Evolutionary conservation across 2,113 vertebrate genomes (phyloP).

Genomic region (Pipa parva): DNA sequence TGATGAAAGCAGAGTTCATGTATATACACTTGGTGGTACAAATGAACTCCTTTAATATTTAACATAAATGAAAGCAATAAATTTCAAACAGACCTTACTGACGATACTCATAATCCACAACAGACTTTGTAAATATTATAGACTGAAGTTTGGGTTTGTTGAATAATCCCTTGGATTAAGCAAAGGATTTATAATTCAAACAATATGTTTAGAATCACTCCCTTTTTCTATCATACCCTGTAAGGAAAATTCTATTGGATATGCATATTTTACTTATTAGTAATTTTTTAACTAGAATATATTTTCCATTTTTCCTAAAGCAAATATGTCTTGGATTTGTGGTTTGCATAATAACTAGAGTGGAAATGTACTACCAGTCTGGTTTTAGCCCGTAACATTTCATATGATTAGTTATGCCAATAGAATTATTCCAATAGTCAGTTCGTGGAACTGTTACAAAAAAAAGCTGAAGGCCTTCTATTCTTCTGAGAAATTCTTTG

Average conservation of each 20-base stretch:
- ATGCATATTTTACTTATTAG: constrained; percentile 47
- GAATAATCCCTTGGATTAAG: constrained; percentile 71
- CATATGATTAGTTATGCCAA: constrained; percentile 21
- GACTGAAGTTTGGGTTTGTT: constrained; percentile 70
- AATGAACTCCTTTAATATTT: constrained; percentile 73
- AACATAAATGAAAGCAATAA: constrained; percentile 75
- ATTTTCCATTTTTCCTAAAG: constrained; percentile 31
- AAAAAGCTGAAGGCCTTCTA: constrained; percentile 1
- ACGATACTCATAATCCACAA: constrained; percentile 73
- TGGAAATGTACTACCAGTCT: constrained; percentile 5
- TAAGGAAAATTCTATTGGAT: constrained; percentile 28
- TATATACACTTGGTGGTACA: constrained; percentile 73
- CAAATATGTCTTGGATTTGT: constrained; percentile 22
- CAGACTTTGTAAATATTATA: constrained; percentile 71
- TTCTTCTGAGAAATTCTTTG: constrained; percentile 11
- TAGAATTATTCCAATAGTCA: constrained; percentile 13
- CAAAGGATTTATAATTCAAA: constrained; percentile 60
- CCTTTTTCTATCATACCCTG: constrained; percentile 35
- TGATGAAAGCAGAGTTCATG: constrained; percentile 71
- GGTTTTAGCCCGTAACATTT: neutral
- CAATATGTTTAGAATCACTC: constrained; percentile 55
- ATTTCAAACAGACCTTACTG: constrained; percentile 75
- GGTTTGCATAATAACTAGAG: constrained; percentile 11
- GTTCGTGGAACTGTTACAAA: constrained; percentile 4
- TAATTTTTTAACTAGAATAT: constrained; percentile 44